phyloP scores from a whole-genome alignment of 2,888 invertebrate genomes.

The Conus canariensis region DNA sequence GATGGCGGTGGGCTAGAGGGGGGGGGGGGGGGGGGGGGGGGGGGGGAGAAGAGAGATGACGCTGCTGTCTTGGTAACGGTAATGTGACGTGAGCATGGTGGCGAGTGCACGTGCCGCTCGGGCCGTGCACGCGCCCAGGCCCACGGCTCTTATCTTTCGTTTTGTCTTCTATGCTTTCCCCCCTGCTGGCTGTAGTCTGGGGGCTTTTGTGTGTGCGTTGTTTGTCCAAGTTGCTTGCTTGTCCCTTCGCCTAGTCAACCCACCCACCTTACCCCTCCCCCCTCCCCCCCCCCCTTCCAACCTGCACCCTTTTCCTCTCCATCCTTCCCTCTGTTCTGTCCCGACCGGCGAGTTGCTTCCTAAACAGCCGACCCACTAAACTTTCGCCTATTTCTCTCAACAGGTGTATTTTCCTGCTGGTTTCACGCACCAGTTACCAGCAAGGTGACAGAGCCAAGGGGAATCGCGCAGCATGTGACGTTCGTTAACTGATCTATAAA shows the following conservation, averaged over 20 bases:
- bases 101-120: constrained; percentile 2
- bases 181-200: neutral
- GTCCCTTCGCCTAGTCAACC: neutral
- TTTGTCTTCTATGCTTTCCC: neutral
- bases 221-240: neutral
- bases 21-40: no score
- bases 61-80: constrained; percentile 25
- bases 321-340: neutral
- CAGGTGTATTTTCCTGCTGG: no score
- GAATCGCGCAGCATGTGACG: no score
- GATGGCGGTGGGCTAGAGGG: no score
- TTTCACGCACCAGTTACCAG: no score
- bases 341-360: no score
- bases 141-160: neutral
- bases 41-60: neutral
- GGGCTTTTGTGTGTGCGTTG: neutral
- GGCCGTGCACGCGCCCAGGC: neutral
- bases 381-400: no score
- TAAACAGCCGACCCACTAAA: no score
- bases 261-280: neutral
- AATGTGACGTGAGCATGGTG: neutral
- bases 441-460: no score
- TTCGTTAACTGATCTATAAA: no score
- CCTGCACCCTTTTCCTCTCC: neutral
- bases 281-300: neutral